Conservation (phyloP, 1,140 invertebrate genomes). For the Drosophila pallidifrons region DNA sequence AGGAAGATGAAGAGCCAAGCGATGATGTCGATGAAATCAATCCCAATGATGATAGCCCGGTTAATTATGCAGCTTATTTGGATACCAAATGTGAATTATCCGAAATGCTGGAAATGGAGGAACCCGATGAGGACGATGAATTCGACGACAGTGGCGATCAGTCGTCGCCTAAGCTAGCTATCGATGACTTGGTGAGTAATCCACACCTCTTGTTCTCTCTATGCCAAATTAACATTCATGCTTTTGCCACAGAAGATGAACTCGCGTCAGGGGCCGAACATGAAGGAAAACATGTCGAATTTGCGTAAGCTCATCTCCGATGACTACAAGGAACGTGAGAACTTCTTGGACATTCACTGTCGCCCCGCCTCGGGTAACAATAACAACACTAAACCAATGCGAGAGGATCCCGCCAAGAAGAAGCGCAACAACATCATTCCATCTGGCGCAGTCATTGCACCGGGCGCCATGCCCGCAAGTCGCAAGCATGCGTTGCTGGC, state of each 20-base stretch:
- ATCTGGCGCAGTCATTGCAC: constrained; percentile 9
- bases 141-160: constrained; percentile 30
- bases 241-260: constrained; percentile 6
- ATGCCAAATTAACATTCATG: neutral
- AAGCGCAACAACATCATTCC: constrained; percentile 66
- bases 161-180: constrained; percentile 8
- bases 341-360: constrained; percentile 79
- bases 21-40: constrained; percentile 48
- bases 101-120: constrained; percentile 46
- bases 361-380: constrained; percentile 62
- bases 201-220: neutral
- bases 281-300: constrained; percentile 74
- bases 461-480: constrained; percentile 75
- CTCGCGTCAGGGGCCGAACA: constrained; percentile 35
- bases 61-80: constrained; percentile 51
- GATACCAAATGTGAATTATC: constrained; percentile 47
- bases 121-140: constrained; percentile 55
- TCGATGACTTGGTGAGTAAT: neutral
- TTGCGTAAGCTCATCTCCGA: constrained; percentile 78
- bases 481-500: constrained; percentile 88
- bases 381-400: constrained; percentile 14
- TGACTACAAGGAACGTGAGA: constrained; percentile 79
- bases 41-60: constrained; percentile 40
- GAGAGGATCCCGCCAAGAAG: constrained; percentile 65
- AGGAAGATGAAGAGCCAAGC: constrained; percentile 24